Percentiles rank a stretch among this genome's conserved stretches.
phyloP scores from a whole-genome alignment of 2,113 vertebrate species.

The Collichthys lucidus region DNA sequence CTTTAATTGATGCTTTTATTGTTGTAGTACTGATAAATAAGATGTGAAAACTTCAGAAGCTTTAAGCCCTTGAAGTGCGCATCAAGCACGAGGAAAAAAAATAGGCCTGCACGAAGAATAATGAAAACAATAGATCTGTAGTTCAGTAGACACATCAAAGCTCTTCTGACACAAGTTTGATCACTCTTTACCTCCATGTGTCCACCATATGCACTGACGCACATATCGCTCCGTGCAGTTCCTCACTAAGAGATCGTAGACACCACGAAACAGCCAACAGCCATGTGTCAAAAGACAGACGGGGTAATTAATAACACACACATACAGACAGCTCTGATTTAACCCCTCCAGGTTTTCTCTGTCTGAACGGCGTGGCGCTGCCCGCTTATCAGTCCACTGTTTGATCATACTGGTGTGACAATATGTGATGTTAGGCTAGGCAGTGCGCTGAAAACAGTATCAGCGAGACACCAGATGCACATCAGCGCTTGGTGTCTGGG shows the following conservation, averaged over 20 bases:
- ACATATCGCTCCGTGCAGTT: constrained; percentile 26
- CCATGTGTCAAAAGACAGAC: constrained; percentile 46
- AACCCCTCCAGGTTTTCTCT: constrained; percentile 1
- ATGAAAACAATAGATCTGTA: constrained; percentile 48
- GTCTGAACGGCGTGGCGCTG: constrained; percentile 27
- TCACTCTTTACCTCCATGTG: constrained; percentile 65
- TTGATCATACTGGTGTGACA: constrained; percentile 60
- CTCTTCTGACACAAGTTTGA: constrained; percentile 50
- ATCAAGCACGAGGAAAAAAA: neutral
- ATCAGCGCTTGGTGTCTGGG: constrained; percentile 19
- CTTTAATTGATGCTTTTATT: constrained; percentile 27
- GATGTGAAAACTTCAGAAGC: neutral
- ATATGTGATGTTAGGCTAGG: constrained; percentile 45
- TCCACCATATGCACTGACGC: constrained; percentile 62
- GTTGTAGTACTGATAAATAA: constrained; percentile 26
- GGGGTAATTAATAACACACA: constrained; percentile 56
- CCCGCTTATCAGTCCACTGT: constrained; percentile 62
- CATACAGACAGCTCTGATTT: constrained; percentile 17
- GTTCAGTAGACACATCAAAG: constrained; percentile 66
- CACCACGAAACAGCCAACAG: constrained; percentile 50
- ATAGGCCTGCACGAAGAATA: constrained; percentile 22
- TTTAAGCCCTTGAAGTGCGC: constrained; percentile 18
- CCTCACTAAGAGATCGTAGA: constrained; percentile 35
- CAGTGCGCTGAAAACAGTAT: constrained; percentile 44
- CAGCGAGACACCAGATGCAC: constrained; percentile 37